Evolutionary conservation across 2,797 vertebrate species (phyloP).

Genomic region (Aselliscus stoliczkanus): DNA sequence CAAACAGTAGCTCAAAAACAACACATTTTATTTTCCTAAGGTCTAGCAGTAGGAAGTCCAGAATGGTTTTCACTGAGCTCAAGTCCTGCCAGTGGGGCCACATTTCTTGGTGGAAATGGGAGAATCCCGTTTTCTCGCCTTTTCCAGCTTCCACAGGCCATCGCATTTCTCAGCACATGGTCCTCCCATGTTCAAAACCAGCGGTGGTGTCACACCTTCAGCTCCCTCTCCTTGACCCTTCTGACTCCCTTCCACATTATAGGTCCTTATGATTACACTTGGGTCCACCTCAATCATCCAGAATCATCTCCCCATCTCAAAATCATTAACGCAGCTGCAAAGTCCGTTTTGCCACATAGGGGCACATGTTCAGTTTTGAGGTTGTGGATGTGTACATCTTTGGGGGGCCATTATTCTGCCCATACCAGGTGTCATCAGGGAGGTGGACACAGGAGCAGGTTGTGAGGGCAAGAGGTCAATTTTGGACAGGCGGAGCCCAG

Average conservation of each 20-base stretch:
- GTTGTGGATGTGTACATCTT: neutral
- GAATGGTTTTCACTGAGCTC: neutral
- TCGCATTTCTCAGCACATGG: neutral
- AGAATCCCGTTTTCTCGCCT: neutral
- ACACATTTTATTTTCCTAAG: constrained; percentile 37
- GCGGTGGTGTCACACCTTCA: too few relatives aligned
- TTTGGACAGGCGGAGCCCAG: neutral
- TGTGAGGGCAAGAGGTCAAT: neutral
- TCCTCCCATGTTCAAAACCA: neutral
- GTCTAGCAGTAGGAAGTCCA: neutral
- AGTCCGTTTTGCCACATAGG: neutral
- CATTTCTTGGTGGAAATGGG: neutral
- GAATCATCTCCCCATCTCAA: neutral
- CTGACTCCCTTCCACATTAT: neutral
- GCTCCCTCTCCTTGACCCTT: neutral
- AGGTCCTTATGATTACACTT: neutral
- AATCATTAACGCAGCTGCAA: neutral
- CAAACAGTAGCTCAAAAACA: neutral
- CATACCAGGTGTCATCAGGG: neutral
- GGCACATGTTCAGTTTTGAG: neutral
- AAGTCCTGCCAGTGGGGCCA: neutral
- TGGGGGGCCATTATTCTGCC: neutral
- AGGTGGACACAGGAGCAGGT: neutral
- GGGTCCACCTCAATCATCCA: neutral
- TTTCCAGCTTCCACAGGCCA: neutral